Conservation (phyloP, 2,113 vertebrate genomes). For the Regulus satrapa region DNA sequence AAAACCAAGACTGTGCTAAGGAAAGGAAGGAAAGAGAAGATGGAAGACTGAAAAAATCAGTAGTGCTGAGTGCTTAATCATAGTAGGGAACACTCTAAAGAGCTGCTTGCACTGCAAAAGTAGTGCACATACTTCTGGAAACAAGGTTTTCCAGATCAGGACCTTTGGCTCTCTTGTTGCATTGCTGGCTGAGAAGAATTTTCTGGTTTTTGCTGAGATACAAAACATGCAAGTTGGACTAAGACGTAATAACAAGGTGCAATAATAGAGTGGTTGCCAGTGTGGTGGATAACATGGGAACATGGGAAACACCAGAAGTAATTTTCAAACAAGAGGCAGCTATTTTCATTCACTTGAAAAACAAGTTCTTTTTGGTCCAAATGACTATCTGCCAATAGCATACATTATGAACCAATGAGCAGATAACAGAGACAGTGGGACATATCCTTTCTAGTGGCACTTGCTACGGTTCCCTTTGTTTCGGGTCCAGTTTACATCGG, state of each 20-base stretch:
- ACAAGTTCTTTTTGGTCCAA: not conserved
- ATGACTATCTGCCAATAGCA: not conserved
- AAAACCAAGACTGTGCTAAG: not conserved
- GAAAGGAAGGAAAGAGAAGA: not conserved
- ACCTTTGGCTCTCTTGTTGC: not conserved
- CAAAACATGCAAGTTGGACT: not conserved
- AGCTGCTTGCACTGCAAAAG: not conserved
- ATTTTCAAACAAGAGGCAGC: not conserved
- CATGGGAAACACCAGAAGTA: not conserved
- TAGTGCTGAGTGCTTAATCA: not conserved
- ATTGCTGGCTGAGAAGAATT: not conserved
- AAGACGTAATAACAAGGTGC: not conserved
- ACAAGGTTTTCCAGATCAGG: not conserved
- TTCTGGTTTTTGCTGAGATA: not conserved
- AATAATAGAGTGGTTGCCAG: not conserved
- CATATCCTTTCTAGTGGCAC: not conserved
- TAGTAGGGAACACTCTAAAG: not conserved
- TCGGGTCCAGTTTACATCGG: not conserved
- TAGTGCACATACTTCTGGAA: not conserved
- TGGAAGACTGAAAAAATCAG: not conserved
- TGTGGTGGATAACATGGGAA: not conserved
- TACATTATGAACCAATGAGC: not conserved
- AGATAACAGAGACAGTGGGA: not conserved
- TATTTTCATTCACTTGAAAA: not conserved
- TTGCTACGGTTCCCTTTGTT: not conserved